Percentiles rank a stretch among this genome's conserved stretches.
Evolutionary conservation across 2,113 vertebrate genomes (phyloP).

Genomic region (Indicator maculatus): DNA sequence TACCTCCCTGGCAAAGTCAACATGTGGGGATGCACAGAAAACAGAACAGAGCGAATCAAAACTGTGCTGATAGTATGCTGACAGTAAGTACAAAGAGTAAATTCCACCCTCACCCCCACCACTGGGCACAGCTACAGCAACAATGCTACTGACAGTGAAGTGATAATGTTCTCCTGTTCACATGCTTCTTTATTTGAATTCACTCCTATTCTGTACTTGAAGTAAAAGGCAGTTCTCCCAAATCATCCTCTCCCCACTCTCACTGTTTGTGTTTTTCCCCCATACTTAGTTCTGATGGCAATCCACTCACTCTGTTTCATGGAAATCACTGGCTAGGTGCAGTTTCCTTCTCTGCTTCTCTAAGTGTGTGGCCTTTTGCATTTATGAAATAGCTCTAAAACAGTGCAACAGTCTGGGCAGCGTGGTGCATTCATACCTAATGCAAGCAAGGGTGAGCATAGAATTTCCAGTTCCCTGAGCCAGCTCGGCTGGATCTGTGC

Average conservation of each 20-base stretch:
- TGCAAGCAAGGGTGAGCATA: neutral
- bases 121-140: neutral
- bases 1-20: neutral
- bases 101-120: neutral
- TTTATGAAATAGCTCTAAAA: neutral
- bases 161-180: neutral
- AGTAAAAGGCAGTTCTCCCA: neutral
- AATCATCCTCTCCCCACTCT: neutral
- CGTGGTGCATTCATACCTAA: accelerated
- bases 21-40: neutral
- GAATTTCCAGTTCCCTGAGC: neutral
- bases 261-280: neutral
- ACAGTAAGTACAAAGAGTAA: neutral
- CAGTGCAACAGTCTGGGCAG: neutral
- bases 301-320: neutral
- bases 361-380: neutral
- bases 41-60: neutral
- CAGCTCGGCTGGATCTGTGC: neutral
- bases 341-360: neutral
- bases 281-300: neutral
- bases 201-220: neutral
- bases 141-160: neutral
- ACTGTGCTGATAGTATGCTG: neutral
- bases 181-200: neutral
- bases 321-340: neutral